These are phyloP conservation scores for Metallyticus violacea DNA, from an alignment of 2,888 invertebrate species.

Conservation along the genomic window DNA sequence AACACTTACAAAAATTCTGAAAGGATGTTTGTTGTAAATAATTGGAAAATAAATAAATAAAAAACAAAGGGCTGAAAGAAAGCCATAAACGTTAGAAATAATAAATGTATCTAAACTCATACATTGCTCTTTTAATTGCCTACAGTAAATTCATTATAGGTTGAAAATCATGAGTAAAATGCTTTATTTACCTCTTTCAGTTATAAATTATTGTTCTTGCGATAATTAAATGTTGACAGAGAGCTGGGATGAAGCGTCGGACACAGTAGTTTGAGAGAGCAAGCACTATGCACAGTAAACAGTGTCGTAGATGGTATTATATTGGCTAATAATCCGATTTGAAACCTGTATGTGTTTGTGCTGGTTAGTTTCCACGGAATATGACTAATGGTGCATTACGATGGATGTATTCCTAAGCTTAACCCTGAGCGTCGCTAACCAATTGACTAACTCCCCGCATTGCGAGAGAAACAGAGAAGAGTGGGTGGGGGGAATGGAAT, in stretches of 20 bases:
- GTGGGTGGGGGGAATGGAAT: background rate
- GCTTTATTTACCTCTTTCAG: too few relatives aligned
- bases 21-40: too few relatives aligned
- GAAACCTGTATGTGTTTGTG: background rate
- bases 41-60: too few relatives aligned
- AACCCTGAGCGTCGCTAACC: background rate
- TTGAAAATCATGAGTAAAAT: too few relatives aligned
- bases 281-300: background rate
- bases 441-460: background rate
- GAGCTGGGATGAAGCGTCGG: background rate
- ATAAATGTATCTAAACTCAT: too few relatives aligned
- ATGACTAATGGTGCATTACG: conserved; percentile 2
- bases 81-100: too few relatives aligned
- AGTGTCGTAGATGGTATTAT: background rate
- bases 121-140: too few relatives aligned
- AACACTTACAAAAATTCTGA: too few relatives aligned
- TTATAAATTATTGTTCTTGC: background rate
- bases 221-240: background rate
- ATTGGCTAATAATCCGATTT: conserved; percentile 11
- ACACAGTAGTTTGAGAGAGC: background rate
- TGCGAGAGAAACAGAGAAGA: background rate
- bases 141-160: too few relatives aligned
- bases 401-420: background rate
- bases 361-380: background rate
- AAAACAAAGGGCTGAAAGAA: too few relatives aligned